A percentile compares a stretch with the other conserved stretches of the same genome.
Conservation (phyloP, 2,888 invertebrate genomes). For the Nasonia oneida region DNA sequence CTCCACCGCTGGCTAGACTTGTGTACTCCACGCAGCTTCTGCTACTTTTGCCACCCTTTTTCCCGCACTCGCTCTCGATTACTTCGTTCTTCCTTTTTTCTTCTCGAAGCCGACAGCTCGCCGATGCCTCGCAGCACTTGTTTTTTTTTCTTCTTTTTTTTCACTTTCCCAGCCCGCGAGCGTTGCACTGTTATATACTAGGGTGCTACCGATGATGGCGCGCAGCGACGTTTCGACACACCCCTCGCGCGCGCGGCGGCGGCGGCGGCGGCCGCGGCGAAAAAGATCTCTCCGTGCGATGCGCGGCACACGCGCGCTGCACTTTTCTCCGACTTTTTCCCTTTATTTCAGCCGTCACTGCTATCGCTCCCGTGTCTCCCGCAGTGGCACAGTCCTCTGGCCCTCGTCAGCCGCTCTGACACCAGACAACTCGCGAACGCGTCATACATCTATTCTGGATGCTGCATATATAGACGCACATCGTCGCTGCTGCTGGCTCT, state of each 20-base stretch:
- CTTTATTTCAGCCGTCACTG: not conserved
- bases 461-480: slow-evolving; percentile 19
- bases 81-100: not conserved
- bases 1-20: slow-evolving; percentile 68
- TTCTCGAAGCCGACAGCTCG: not conserved
- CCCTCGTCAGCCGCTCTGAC: not conserved
- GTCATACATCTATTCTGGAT: slow-evolving; percentile 22
- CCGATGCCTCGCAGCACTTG: not conserved
- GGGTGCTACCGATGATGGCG: not conserved
- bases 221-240: slow-evolving; percentile 56
- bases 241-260: slow-evolving; percentile 46
- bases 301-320: not conserved
- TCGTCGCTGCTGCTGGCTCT: slow-evolving; percentile 9
- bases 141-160: not conserved
- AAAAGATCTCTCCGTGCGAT: slow-evolving; percentile 2
- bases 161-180: slow-evolving; percentile 19
- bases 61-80: slow-evolving; percentile 19
- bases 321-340: not conserved
- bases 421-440: slow-evolving; percentile 27
- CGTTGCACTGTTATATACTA: not conserved
- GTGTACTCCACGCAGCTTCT: not conserved
- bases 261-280: slow-evolving; percentile 11
- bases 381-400: slow-evolving; percentile 14
- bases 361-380: slow-evolving; percentile 35
- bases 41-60: slow-evolving; percentile 37